Evolutionary conservation across 1,140 invertebrate species (phyloP), one percentile per base, ranked within the genome.

Genomic region (Heliconius hermathena): DNA sequence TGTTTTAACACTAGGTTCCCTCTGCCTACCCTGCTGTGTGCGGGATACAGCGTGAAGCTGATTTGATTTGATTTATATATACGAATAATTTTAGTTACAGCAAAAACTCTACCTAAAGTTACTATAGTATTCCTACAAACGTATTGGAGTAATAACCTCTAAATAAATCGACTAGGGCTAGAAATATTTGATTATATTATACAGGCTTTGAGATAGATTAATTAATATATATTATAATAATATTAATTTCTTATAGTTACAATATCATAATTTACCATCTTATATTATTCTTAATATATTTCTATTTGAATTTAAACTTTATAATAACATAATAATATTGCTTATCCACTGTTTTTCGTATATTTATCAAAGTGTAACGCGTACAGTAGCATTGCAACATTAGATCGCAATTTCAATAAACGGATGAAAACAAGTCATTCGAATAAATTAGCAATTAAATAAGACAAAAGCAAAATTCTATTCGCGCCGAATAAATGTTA

Each of bases 371-470:
- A 72, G 29, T 54, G 60, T 57, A 77, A 57, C 26, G 38, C 71
- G 46, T 11, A 38, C 36, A 38, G 36, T 38, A 22, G 46, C 49
- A 38, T 26, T 77, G 13, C n/a, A 76, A 76, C 79, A 74, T 75
- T 60, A 74, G 70, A 74, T 78, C 72, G 46, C 83, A 82, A 85
- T 84, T 86, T 86, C 81, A 86, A 84, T 87, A 81, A 84, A 87
- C 84, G 84, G 83, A 83, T 83, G 79, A 79, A 83, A 82, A 82
- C 78, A 74, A 77, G 76, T 75, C 84, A 91, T 91, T 91, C 89
- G 84, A 91, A 91, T 93, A 93, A 93, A 89, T 91, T 89, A 86
- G 83, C 87, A 86, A 80, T 89, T 77, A 77, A 82, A 81, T 71
- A 33, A 60, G 73, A 49, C 74, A 80, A 76, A 80, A 80, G 72